Evolutionary conservation across 1,140 invertebrate species (phyloP).

Genomic region (Leptinotarsa lineolata): DNA sequence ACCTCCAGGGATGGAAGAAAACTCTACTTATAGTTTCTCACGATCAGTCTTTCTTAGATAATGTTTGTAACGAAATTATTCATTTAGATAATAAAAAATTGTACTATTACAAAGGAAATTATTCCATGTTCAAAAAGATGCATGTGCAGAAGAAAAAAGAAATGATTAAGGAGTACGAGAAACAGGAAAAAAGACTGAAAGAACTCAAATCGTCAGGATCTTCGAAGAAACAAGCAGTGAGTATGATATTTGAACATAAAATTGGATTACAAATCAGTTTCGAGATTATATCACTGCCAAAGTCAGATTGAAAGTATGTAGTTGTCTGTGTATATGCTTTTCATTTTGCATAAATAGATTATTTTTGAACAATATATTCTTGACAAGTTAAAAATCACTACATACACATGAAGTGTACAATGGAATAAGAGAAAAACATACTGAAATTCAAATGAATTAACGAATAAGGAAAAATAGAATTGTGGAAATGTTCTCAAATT

Average conservation of each 20-base stretch:
- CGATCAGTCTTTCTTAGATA: slow-evolving; percentile 99
- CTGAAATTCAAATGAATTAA: too few species aligned
- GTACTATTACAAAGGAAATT: slow-evolving; percentile 98
- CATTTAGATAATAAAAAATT: slow-evolving; percentile 94
- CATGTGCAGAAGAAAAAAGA: slow-evolving; percentile 94
- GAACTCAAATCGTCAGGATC: slow-evolving; percentile 94
- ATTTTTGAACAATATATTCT: too few species aligned
- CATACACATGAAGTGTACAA: too few species aligned
- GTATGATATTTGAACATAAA: slow-evolving; percentile 39
- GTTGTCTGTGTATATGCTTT: too few species aligned
- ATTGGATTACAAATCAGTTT: too few species aligned
- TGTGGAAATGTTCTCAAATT: too few species aligned
- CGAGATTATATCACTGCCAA: too few species aligned
- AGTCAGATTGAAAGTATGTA: too few species aligned
- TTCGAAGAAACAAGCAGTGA: slow-evolving; percentile 89
- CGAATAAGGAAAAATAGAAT: too few species aligned
- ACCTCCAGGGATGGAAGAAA: slow-evolving; percentile 97
- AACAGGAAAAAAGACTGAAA: slow-evolving; percentile 94
- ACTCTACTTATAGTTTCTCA: slow-evolving; percentile 97
- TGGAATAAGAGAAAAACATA: too few species aligned
- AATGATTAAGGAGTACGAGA: slow-evolving; percentile 96
- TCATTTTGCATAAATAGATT: too few species aligned
- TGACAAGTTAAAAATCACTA: too few species aligned
- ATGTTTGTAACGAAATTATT: slow-evolving; percentile 98
- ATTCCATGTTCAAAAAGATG: slow-evolving; percentile 99